phyloP scores from a whole-genome alignment of 1,140 invertebrate species.

The Spodoptera litura region DNA sequence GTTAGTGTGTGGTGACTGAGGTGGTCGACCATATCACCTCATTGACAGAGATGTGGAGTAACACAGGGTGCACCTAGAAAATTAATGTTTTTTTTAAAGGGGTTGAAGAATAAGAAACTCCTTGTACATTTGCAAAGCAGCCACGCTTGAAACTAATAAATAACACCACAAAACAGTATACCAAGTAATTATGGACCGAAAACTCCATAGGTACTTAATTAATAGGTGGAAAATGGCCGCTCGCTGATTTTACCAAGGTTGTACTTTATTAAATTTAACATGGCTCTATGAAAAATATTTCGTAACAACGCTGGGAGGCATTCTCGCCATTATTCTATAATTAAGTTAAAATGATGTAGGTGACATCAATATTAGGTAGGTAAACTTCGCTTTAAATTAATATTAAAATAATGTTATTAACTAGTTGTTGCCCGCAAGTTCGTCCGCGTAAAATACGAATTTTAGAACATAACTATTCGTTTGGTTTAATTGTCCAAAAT shows the following conservation, averaged over 20 bases:
- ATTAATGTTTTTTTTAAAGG: too few species aligned
- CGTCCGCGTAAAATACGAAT: too few species aligned
- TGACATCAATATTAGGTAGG: conserved; percentile 13
- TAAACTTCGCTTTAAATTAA: not conserved
- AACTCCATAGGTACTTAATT: conserved; percentile 44
- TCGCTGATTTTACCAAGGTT: conserved; percentile 28
- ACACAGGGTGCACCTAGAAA: too few species aligned
- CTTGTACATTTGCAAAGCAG: not conserved
- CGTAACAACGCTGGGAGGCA: not conserved
- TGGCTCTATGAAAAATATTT: conserved; percentile 26
- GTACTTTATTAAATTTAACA: conserved; percentile 37
- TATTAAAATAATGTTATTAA: too few species aligned
- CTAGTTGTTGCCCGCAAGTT: too few species aligned
- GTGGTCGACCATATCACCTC: too few species aligned
- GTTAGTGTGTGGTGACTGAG: too few species aligned
- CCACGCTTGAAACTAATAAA: conserved; percentile 24
- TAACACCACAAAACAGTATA: conserved; percentile 17
- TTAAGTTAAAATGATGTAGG: not conserved
- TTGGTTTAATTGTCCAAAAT: too few species aligned
- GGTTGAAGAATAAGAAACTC: not conserved
- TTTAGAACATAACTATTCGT: too few species aligned
- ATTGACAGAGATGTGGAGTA: too few species aligned
- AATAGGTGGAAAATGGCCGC: conserved; percentile 14
- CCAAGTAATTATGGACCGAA: conserved; percentile 27
- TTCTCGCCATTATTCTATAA: conserved; percentile 11